Base-by-base conservation (phyloP, 2,797 vertebrate genomes). In the Pseudochirops cupreus region DNA sequence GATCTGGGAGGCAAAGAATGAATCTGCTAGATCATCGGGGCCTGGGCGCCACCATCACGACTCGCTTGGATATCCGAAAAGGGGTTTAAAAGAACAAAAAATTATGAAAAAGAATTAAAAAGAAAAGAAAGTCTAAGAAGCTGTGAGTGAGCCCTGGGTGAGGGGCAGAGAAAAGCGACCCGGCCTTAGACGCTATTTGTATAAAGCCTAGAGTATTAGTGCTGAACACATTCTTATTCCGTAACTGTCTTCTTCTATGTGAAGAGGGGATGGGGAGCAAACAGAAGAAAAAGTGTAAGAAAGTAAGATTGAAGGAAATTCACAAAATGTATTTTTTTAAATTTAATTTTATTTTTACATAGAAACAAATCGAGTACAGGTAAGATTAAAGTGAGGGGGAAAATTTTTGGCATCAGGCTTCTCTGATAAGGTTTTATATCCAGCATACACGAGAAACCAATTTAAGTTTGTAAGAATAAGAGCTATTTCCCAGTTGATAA, bases 21-120 rank as follows among this genome's bases (percentile, higher is more conserved):
- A 98, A 99, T 98, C 98, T 98, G 98, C 98, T 99, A 98, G 98
- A 98, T 99, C 99, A 99, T 99, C 96, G 99, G 99, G 98, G 98
- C 98, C 98, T 99, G 99, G 98, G 98, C 98, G 98, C 99, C 99
- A 99, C 99, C 99, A 97, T 99, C 99, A 98, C 98, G 98, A 98
- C 98, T 98, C 96, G 96, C 97, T 97, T 98, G 97, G 94, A 97
- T 89, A 92, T 54, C 31, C 96, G 99, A 97, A 56, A 56, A 56
- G 16, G 91, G 58, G 94, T 89, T 56, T 56, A 55, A 91, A 92
- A 97, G 28, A 53, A 46, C 46, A 97, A 4, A 97, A 67, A 16
- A 18, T n/a, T n/a, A 4, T n/a, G 33, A 67, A 67, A n/a, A 67
- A 18, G 1, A 67, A 18, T n/a, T n/a, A 18, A 67, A n/a, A 67